Base-by-base conservation (phyloP, 2,797 vertebrate genomes). In the Molossus molossus region DNA sequence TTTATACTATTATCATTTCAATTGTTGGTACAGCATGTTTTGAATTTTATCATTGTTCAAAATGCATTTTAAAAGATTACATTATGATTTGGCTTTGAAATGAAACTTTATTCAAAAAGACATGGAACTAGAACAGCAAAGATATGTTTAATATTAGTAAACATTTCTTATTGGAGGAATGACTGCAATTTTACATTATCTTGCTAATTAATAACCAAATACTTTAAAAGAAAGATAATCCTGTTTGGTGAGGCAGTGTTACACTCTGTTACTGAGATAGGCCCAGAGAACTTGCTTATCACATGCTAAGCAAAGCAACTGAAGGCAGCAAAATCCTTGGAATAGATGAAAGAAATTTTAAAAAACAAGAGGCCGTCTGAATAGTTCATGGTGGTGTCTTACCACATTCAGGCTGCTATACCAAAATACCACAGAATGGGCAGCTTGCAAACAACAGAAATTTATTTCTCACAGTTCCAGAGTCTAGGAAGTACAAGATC, bases 41-140 rank as follows among this genome's bases (percentile, higher is more conserved):
- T 82, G 64, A 87, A 14, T 77, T 94, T 96, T 83, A 92, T 83
- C 76, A 83, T 23, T 80, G 18, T 84, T 79, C 20, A 94, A 77
- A 84, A 79, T 79, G 0, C 76, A 70, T 89, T 90, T 94, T 23
- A 53, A 86, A 86, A 58, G 57, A 87, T 75, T 69, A 87, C 7
- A 90, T n/a, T 9, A 80, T 83, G 29, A 79, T 40, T 82, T 94
- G 76, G 25, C n/a, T 53, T 23, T 79, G 48, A 80, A 96, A 60
- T 70, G 58, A 92, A 88, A 76, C 3, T 76, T 6, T 60, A 65
- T 86, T 85, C 40, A 65, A 50, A 84, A 96, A 73, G 45, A 9
- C 17, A 58, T 33, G 64, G 67, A 70, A 91, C 58, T 67, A 48
- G n/a, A 80, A 20, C 11, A 62, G 13, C 48, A 82, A 80, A 80